phyloP scores from a whole-genome alignment of 2,113 vertebrate species.

The Tupaia tana region DNA sequence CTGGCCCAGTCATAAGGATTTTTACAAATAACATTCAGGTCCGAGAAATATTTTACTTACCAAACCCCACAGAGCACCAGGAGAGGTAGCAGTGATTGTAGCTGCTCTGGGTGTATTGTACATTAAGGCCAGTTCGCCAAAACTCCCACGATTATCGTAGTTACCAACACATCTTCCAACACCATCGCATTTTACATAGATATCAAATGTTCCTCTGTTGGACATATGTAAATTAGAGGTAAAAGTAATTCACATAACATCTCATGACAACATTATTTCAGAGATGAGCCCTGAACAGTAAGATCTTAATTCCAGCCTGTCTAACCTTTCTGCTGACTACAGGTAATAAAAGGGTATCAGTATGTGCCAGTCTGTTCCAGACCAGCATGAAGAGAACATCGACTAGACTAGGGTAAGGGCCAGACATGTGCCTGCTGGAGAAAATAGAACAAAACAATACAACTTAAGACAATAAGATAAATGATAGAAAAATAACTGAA shows the following conservation, averaged over 20 bases:
- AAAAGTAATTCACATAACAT: constrained; percentile 32
- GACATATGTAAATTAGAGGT: constrained; percentile 53
- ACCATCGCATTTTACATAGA: constrained; percentile 93
- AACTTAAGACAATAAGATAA: not conserved
- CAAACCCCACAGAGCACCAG: constrained; percentile 98
- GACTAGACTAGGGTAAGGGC: not conserved
- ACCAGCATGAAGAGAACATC: not conserved
- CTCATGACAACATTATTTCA: not conserved
- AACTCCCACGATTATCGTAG: constrained; percentile 97
- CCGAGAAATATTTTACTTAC: constrained; percentile 88
- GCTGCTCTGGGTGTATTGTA: constrained; percentile 99
- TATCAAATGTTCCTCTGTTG: constrained; percentile 95
- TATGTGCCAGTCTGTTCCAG: not conserved
- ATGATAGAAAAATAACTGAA: not conserved
- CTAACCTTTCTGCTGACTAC: not conserved
- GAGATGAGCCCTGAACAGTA: not conserved
- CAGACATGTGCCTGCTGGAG: not conserved
- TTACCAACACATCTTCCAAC: constrained; percentile 93
- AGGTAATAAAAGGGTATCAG: not conserved
- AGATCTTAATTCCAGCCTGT: not conserved
- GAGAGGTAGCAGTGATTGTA: constrained; percentile 96
- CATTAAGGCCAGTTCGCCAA: constrained; percentile 99
- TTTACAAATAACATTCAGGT: constrained; percentile 51
- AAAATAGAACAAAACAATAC: not conserved
- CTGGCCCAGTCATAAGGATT: not conserved